Percentiles rank a stretch among this genome's conserved stretches.
Conservation (phyloP, 1,140 invertebrate genomes). For the Nephila pilipes region DNA sequence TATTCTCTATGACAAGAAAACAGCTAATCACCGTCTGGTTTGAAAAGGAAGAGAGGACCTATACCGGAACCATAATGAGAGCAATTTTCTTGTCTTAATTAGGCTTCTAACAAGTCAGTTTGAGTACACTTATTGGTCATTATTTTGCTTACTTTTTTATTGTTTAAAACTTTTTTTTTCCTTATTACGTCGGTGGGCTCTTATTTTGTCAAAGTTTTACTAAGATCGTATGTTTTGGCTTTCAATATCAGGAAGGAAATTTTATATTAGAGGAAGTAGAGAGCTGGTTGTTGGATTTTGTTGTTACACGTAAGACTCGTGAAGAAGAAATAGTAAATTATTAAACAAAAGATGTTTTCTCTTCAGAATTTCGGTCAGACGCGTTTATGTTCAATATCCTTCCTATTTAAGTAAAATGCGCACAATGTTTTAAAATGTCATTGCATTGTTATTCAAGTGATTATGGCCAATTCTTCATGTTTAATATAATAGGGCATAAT, state of each 20-base stretch:
- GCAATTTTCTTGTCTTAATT: conserved; percentile 68
- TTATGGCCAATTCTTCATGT: too few species aligned
- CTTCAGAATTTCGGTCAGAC: too few species aligned
- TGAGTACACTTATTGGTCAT: conserved; percentile 24
- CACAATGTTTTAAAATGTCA: too few species aligned
- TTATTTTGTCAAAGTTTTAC: conserved; percentile 25
- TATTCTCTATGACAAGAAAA: conserved; percentile 12
- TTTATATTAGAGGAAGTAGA: neutral
- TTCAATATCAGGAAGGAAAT: neutral
- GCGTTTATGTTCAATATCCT: too few species aligned
- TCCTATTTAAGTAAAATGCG: too few species aligned
- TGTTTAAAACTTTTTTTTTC: neutral
- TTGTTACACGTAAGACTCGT: neutral
- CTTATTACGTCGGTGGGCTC: neutral
- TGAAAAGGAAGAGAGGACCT: neutral
- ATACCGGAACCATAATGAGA: conserved; percentile 24
- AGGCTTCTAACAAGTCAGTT: conserved; percentile 59
- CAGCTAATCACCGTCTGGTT: conserved; percentile 6
- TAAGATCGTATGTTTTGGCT: neutral
- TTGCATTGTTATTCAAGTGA: too few species aligned
- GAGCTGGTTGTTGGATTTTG: neutral
- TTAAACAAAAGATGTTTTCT: too few species aligned
- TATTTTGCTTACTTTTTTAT: conserved; percentile 24
- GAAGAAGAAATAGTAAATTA: too few species aligned
- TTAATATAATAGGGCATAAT: too few species aligned